phyloP scores from a whole-genome alignment of 2,888 invertebrate species.

The Ophion costatus region DNA sequence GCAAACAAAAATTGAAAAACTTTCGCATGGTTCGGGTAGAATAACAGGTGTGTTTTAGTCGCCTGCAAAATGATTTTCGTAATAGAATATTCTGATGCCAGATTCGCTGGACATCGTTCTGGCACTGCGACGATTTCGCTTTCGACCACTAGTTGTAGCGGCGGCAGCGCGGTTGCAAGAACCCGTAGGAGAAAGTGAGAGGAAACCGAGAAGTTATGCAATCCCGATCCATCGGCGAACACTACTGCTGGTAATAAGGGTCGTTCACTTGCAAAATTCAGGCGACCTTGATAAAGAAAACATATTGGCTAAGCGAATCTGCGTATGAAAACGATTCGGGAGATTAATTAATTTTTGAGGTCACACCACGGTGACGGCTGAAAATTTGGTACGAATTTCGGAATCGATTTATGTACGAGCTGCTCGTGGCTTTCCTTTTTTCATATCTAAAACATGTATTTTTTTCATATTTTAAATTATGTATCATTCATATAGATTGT shows the following conservation, averaged over 20 bases:
- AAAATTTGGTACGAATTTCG: not conserved
- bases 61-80: not conserved
- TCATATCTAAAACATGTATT: too few relatives aligned
- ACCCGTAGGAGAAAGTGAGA: constrained; percentile 73
- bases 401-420: not conserved
- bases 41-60: not conserved
- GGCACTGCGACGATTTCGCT: constrained; percentile 69
- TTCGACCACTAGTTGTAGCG: constrained; percentile 66
- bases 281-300: constrained; percentile 49
- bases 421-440: not conserved
- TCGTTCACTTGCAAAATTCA: constrained; percentile 62
- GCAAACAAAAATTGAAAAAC: not conserved
- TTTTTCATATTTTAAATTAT: not conserved
- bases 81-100: constrained; percentile 37
- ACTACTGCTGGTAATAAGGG: constrained; percentile 38
- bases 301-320: constrained; percentile 22
- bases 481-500: not conserved
- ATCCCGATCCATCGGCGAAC: constrained; percentile 61
- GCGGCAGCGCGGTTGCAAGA: constrained; percentile 37
- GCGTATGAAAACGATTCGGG: not conserved
- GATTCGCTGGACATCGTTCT: constrained; percentile 48
- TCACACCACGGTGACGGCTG: not conserved
- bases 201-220: constrained; percentile 66
- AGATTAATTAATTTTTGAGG: not conserved
- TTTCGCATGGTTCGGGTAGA: not conserved